phyloP scores from a whole-genome alignment of 2,888 invertebrate species.

The Andrena flavipes region DNA sequence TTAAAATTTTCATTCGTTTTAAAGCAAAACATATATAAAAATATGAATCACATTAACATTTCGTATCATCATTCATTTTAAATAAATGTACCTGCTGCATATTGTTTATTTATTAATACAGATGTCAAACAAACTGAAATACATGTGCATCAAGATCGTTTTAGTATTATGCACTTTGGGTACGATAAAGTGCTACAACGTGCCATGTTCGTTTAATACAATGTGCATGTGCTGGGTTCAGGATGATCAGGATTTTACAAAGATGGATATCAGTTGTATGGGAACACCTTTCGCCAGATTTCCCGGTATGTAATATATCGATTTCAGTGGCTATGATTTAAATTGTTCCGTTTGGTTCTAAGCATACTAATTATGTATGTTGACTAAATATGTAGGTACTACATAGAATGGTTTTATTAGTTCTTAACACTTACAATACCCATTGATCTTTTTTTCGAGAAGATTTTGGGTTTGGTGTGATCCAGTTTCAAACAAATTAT shows the following conservation, averaged over 20 bases:
- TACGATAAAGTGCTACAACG: conserved; percentile 78
- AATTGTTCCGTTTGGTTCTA: too few species aligned
- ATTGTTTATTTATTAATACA: conserved; percentile 13
- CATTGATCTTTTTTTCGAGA: too few species aligned
- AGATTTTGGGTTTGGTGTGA: too few species aligned
- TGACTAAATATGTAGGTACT: background rate
- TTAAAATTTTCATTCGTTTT: background rate
- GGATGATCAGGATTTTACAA: conserved; percentile 85
- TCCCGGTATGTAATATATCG: conserved; percentile 86
- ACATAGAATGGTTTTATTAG: too few species aligned
- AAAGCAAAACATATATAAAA: too few species aligned
- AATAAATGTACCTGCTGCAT: background rate
- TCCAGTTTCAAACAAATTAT: too few species aligned
- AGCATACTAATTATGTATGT: background rate
- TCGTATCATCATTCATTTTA: background rate
- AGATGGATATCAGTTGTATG: conserved; percentile 88
- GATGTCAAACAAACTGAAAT: conserved; percentile 49
- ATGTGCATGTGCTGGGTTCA: conserved; percentile 90
- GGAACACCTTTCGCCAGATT: conserved; percentile 91
- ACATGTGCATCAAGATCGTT: conserved; percentile 28
- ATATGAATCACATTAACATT: background rate
- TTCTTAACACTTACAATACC: too few species aligned
- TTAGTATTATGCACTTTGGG: conserved; percentile 28
- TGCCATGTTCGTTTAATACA: conserved; percentile 89
- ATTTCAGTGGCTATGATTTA: background rate